Conservation (phyloP, 2,888 invertebrate genomes). For the Stegophylla sp. region DNA sequence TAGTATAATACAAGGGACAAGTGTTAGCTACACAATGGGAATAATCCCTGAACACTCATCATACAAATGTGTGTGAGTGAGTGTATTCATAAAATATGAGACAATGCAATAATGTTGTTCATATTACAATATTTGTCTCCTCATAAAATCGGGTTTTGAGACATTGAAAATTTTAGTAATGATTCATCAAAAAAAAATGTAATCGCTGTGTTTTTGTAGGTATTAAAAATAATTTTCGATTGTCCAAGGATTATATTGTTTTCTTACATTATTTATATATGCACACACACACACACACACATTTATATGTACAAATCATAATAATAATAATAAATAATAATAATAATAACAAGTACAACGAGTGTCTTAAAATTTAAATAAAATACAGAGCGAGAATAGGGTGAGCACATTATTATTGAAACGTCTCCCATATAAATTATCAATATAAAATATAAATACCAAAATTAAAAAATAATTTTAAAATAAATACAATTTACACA, state of each 20-base stretch:
- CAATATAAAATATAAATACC: slow-evolving; percentile 44
- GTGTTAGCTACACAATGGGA: background rate
- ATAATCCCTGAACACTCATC: background rate
- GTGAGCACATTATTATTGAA: slow-evolving; percentile 52
- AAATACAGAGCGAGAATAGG: slow-evolving; percentile 59
- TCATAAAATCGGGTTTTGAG: background rate
- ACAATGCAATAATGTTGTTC: background rate
- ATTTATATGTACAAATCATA: slow-evolving; percentile 27
- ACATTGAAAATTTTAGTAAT: slow-evolving; percentile 16
- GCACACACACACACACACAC: slow-evolving; percentile 4
- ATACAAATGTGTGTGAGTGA: no score
- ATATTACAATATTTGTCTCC: background rate
- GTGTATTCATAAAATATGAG: background rate
- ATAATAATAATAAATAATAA: slow-evolving; percentile 39
- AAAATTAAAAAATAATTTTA: slow-evolving; percentile 36
- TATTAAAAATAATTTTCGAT: slow-evolving; percentile 1
- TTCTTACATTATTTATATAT: background rate
- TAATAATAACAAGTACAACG: slow-evolving; percentile 53
- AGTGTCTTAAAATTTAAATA: slow-evolving; percentile 58
- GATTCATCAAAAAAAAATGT: slow-evolving; percentile 3
- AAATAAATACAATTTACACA: slow-evolving; percentile 48
- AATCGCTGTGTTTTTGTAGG: background rate
- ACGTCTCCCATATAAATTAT: slow-evolving; percentile 45
- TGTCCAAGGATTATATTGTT: slow-evolving; percentile 2
- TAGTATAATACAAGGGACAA: background rate